Conservation (phyloP, 2,113 vertebrate genomes). For the Caracal caracal region DNA sequence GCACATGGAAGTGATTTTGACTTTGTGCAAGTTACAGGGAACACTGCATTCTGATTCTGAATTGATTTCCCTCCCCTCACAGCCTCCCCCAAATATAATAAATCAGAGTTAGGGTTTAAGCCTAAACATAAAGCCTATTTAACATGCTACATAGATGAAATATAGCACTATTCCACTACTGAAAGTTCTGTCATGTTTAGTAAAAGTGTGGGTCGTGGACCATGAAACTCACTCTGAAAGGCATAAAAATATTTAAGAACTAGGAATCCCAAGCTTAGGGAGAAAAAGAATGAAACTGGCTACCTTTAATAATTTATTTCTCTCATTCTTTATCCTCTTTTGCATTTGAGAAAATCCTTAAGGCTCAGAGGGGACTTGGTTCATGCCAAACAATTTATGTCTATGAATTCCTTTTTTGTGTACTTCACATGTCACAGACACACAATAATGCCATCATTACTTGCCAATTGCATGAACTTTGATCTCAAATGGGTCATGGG, state of each 20-base stretch:
- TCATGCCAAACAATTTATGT: constrained; percentile 78
- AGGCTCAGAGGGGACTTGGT: constrained; percentile 72
- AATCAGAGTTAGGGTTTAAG: constrained; percentile 16
- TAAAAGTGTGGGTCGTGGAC: constrained; percentile 23
- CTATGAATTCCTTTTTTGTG: constrained; percentile 88
- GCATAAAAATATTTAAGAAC: constrained; percentile 72
- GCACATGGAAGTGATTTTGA: background rate
- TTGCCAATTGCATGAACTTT: constrained; percentile 86
- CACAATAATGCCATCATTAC: constrained; percentile 82
- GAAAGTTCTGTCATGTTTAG: constrained; percentile 42
- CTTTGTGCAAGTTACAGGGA: background rate
- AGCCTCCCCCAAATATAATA: background rate
- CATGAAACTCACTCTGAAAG: constrained; percentile 54
- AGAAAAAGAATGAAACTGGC: constrained; percentile 56
- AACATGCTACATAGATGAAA: constrained; percentile 42
- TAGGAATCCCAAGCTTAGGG: background rate
- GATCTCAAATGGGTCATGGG: constrained; percentile 81
- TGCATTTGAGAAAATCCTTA: constrained; percentile 69
- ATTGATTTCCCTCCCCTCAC: background rate
- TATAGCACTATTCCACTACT: background rate
- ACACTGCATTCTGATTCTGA: background rate
- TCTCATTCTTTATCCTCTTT: constrained; percentile 74
- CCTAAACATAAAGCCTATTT: constrained; percentile 22
- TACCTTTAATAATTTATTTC: constrained; percentile 81
- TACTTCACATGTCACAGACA: constrained; percentile 71